phyloP scores from a whole-genome alignment of 2,888 invertebrate species.

The Hypolimnas misippus region DNA sequence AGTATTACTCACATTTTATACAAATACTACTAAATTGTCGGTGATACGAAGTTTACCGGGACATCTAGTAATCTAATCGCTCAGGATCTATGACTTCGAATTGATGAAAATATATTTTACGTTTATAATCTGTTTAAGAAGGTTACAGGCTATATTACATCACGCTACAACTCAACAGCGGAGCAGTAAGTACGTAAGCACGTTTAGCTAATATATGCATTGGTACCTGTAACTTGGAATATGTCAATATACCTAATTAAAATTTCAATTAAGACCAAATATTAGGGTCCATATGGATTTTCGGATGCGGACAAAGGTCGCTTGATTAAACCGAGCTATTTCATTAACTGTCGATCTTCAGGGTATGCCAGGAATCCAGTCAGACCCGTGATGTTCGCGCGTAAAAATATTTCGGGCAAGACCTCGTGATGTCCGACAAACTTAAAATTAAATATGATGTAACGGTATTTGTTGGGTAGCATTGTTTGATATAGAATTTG shows the following conservation, averaged over 20 bases:
- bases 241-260: constrained; percentile 37
- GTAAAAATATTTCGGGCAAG: constrained; percentile 48
- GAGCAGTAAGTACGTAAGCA: too few species aligned
- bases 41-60: too few species aligned
- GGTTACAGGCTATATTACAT: too few species aligned
- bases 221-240: neutral
- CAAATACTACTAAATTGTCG: too few species aligned
- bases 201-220: too few species aligned
- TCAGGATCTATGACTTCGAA: too few species aligned
- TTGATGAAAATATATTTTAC: too few species aligned
- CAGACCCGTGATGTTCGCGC: constrained; percentile 43
- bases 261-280: constrained; percentile 18
- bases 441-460: neutral
- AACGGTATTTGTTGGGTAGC: neutral
- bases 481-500: neutral
- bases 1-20: too few species aligned
- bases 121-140: too few species aligned
- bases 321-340: constrained; percentile 62
- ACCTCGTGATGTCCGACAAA: constrained; percentile 8
- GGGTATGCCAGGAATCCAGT: constrained; percentile 57
- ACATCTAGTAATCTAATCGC: too few species aligned
- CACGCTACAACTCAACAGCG: too few species aligned
- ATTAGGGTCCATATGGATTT: constrained; percentile 28
- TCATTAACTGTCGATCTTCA: constrained; percentile 60
- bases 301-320: constrained; percentile 50